These are phyloP conservation scores for Zelleria hepariella DNA, from an alignment of 2,888 invertebrate genomes.

Conservation along the genomic window DNA sequence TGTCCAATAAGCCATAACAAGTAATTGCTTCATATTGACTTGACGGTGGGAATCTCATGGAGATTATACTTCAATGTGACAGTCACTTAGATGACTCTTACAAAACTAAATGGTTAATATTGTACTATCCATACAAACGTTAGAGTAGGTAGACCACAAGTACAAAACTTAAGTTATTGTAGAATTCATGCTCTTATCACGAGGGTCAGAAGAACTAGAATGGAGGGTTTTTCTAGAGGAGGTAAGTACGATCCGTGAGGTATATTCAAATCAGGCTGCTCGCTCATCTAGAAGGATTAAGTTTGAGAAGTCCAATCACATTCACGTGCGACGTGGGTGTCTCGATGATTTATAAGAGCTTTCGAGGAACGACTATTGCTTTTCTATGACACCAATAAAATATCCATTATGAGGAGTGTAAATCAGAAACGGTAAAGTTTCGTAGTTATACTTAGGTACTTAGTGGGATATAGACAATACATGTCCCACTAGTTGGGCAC, in stretches of 20 bases:
- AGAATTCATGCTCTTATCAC: background rate
- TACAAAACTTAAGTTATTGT: background rate
- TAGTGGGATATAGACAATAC: too few species aligned
- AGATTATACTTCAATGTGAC: constrained; percentile 1
- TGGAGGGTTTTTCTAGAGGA: background rate
- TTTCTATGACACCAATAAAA: constrained; percentile 40
- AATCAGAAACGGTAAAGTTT: background rate
- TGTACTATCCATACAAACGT: background rate
- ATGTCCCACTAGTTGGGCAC: too few species aligned
- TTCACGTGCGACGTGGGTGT: constrained; percentile 55
- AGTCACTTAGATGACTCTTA: constrained; percentile 7
- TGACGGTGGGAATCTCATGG: background rate
- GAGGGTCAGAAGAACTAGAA: background rate
- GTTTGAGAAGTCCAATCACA: constrained; percentile 18
- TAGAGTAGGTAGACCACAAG: background rate
- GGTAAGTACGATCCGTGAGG: background rate
- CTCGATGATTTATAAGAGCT: constrained; percentile 46
- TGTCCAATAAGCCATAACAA: background rate
- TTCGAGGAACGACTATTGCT: constrained; percentile 31
- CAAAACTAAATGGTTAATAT: constrained; percentile 6
- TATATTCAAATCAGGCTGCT: constrained; percentile 1
- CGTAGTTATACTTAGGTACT: too few species aligned
- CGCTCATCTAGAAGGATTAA: constrained; percentile 4
- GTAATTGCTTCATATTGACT: background rate
- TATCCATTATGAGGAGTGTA: background rate